phyloP scores from a whole-genome alignment of 2,113 vertebrate species.

The Paedocypris sp. region DNA sequence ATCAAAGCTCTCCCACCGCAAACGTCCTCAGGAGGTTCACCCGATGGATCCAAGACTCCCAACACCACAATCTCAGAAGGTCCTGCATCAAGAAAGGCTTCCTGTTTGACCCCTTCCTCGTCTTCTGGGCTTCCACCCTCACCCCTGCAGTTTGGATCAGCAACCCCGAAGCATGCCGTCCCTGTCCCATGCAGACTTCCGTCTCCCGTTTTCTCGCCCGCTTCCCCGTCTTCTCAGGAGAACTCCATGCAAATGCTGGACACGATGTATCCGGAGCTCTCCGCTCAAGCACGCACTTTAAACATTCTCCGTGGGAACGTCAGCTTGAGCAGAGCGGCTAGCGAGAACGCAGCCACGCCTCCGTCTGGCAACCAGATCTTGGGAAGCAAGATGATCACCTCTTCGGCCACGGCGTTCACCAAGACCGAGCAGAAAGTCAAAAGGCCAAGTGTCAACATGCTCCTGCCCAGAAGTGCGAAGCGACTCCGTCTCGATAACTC shows the following conservation, averaged over 20 bases:
- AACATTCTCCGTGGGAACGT: constrained; percentile 83
- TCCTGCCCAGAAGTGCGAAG: constrained; percentile 67
- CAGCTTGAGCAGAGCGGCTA: constrained; percentile 52
- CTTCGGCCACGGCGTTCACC: constrained; percentile 79
- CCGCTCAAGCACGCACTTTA: constrained; percentile 81
- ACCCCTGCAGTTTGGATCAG: constrained; percentile 85
- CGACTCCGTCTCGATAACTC: constrained; percentile 62
- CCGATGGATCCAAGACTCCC: constrained; percentile 51
- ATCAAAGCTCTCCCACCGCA: constrained; percentile 54
- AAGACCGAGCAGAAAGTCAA: constrained; percentile 68
- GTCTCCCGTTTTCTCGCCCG: constrained; percentile 47
- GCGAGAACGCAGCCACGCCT: constrained; percentile 44
- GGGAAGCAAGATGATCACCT: constrained; percentile 74
- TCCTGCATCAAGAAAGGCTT: constrained; percentile 45
- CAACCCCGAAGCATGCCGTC: constrained; percentile 90
- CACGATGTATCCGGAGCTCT: constrained; percentile 88
- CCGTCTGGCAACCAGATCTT: constrained; percentile 55
- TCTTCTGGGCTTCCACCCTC: constrained; percentile 66
- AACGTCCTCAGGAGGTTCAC: constrained; percentile 64
- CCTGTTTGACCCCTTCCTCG: constrained; percentile 53
- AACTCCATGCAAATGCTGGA: constrained; percentile 89
- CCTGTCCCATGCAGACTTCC: constrained; percentile 86
- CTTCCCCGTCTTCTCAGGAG: constrained; percentile 60
- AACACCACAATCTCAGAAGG: too few relatives aligned
- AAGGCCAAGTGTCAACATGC: constrained; percentile 19